A percentile compares a stretch with the other conserved stretches of the same genome.
phyloP scores from a whole-genome alignment of 2,113 vertebrate species.

The Colaptes auratus region DNA sequence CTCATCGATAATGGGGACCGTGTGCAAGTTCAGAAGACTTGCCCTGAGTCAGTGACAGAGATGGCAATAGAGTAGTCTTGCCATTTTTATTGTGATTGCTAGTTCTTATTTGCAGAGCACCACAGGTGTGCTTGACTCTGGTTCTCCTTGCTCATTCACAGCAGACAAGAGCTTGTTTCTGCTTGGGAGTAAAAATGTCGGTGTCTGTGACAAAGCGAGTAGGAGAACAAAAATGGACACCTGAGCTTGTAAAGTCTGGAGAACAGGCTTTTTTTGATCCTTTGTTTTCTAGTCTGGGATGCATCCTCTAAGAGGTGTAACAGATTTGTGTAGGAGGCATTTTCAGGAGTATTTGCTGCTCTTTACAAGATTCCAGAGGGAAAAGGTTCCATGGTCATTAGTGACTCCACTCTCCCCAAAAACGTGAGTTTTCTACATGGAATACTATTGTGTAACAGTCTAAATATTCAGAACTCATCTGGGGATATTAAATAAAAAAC shows the following conservation, averaged over 20 bases:
- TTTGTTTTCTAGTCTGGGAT: not conserved
- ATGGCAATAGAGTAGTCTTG: not conserved
- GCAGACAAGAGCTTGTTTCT: not conserved
- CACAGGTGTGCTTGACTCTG: not conserved
- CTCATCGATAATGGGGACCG: not conserved
- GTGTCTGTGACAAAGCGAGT: not conserved
- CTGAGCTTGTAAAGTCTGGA: not conserved
- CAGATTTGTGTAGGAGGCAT: not conserved
- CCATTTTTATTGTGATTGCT: not conserved
- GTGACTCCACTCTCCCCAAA: not conserved
- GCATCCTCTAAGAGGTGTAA: not conserved
- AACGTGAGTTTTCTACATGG: not conserved
- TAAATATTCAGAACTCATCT: not conserved
- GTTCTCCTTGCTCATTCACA: not conserved
- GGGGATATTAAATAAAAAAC: not conserved
- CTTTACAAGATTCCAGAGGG: not conserved
- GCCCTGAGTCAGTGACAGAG: not conserved
- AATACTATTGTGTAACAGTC: not conserved
- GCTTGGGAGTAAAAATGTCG: not conserved
- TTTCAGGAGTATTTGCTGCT: conserved; percentile 4
- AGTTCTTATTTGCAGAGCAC: not conserved
- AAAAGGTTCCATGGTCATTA: not conserved
- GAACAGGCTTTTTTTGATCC: not conserved
- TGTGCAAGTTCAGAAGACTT: not conserved
- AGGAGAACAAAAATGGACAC: not conserved